phyloP scores from a whole-genome alignment of 2,888 invertebrate species.

The Sminthurides aquaticus region DNA sequence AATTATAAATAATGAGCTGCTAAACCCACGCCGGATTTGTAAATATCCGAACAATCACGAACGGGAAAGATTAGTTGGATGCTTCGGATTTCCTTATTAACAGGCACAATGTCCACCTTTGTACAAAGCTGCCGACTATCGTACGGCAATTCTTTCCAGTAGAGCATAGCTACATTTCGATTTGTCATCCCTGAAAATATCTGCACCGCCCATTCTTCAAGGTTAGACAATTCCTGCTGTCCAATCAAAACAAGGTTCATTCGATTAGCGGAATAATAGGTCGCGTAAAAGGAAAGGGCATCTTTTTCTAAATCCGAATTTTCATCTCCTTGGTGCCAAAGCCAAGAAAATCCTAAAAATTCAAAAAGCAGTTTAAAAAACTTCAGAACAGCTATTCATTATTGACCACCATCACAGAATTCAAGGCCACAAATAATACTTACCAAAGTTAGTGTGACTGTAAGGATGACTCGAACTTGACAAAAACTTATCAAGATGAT shows the following conservation, averaged over 20 bases:
- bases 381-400: too few species aligned
- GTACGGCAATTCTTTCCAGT: conserved; percentile 77
- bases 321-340: background rate
- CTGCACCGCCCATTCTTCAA: conserved; percentile 68
- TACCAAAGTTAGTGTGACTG: conserved; percentile 87
- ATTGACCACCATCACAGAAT: too few species aligned
- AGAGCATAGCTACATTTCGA: conserved; percentile 60
- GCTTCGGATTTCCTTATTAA: conserved; percentile 55
- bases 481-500: conserved; percentile 78
- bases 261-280: conserved; percentile 90
- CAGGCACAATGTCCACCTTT: conserved; percentile 68
- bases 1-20: too few species aligned
- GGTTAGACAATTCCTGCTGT: conserved; percentile 77
- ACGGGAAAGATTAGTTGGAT: conserved; percentile 57
- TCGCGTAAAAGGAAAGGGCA: conserved; percentile 76
- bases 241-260: conserved; percentile 84
- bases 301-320: conserved; percentile 50
- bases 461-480: conserved; percentile 71
- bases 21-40: conserved; percentile 66
- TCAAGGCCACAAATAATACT: too few species aligned
- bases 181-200: conserved; percentile 71
- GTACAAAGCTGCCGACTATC: conserved; percentile 63
- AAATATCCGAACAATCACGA: conserved; percentile 71
- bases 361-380: too few species aligned
- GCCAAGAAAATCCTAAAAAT: background rate